Percentiles rank a stretch among this genome's conserved stretches.
These are phyloP conservation scores for Agraylea sexmaculata DNA, from an alignment of 1,140 invertebrate genomes.

Conservation along the genomic window DNA sequence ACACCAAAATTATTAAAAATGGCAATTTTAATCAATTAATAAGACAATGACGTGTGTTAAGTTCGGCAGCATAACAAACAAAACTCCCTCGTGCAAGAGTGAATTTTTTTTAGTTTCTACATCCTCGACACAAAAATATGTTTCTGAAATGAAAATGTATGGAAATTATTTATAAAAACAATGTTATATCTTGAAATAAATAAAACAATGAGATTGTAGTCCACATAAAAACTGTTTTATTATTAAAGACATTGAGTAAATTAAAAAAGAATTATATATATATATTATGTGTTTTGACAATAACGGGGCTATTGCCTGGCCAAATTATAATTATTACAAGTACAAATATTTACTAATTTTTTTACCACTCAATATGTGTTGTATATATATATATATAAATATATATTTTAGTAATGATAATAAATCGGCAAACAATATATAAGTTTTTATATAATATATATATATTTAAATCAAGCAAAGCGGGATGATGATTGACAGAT, in stretches of 20 bases:
- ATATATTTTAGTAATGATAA: slow-evolving; percentile 30
- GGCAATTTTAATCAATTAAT: no score
- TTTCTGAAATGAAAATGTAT: no score
- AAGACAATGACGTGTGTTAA: no score
- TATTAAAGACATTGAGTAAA: slow-evolving; percentile 21
- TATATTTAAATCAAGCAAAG: slow-evolving; percentile 39
- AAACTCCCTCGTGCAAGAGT: no score
- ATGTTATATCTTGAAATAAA: slow-evolving; percentile 19
- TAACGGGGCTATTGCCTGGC: slow-evolving; percentile 12
- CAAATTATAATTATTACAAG: slow-evolving; percentile 15
- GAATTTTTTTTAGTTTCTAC: no score
- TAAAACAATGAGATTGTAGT: slow-evolving; percentile 22
- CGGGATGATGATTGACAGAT: slow-evolving; percentile 42
- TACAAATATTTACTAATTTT: slow-evolving; percentile 13
- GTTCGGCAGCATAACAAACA: no score
- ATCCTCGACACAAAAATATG: no score
- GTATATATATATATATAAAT: slow-evolving; percentile 3
- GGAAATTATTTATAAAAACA: no score
- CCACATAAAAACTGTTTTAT: slow-evolving; percentile 23
- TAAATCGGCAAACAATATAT: no score
- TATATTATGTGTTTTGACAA: no score
- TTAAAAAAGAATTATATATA: slow-evolving; percentile 18
- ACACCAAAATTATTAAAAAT: no score
- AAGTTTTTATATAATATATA: no score
- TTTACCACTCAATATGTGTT: slow-evolving; percentile 16